Conservation (phyloP, 2,113 vertebrate species). For the Urocolius indicus region DNA sequence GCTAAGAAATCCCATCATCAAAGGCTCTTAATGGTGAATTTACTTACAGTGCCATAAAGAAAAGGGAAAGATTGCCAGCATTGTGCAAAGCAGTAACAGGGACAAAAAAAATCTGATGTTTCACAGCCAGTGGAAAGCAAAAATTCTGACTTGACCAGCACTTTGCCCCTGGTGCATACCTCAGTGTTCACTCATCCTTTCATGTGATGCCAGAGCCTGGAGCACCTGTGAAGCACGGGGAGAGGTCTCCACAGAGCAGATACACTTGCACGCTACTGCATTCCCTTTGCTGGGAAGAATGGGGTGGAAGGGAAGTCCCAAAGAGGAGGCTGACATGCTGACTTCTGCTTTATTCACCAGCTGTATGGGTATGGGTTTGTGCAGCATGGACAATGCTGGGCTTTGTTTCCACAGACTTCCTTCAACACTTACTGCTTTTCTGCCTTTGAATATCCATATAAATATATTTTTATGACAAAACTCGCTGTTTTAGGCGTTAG, state of each 20-base stretch:
- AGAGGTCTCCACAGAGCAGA: neutral
- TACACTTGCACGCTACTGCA: fast-evolving
- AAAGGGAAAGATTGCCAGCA: neutral
- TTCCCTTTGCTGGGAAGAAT: neutral
- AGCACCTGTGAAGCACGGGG: no score
- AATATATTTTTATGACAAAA: neutral
- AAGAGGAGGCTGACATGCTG: neutral
- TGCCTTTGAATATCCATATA: neutral
- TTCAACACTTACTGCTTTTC: neutral
- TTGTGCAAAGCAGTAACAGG: neutral
- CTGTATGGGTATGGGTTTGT: neutral
- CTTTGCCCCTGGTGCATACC: neutral
- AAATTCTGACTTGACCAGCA: neutral
- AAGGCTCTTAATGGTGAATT: neutral
- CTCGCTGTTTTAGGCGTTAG: neutral
- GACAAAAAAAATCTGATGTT: neutral
- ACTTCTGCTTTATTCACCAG: neutral
- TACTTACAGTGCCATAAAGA: neutral
- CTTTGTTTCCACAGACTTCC: neutral
- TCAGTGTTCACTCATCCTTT: neutral
- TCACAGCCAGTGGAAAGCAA: neutral
- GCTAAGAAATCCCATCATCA: neutral
- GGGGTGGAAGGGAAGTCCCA: neutral
- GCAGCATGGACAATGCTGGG: no score
- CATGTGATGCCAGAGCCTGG: neutral